Conservation (phyloP, 2,113 vertebrate genomes). For the Promerops cafer region DNA sequence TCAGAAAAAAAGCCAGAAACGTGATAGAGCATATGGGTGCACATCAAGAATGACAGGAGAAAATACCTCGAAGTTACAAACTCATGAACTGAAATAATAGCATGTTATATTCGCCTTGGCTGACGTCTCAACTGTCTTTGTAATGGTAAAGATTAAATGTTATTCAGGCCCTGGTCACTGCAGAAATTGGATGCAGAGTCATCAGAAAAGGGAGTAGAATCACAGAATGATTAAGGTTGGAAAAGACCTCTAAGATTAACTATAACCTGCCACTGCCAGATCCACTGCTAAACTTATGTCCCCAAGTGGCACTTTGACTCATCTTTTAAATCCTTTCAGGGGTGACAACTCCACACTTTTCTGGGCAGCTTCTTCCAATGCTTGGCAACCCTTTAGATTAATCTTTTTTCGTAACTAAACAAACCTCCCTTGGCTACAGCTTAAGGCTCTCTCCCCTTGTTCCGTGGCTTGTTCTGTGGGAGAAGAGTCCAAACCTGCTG, state of each 20-base stretch:
- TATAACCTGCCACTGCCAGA: background rate
- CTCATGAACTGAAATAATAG: background rate
- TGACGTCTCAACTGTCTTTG: background rate
- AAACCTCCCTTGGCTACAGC: background rate
- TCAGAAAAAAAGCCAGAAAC: background rate
- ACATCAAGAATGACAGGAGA: rapidly evolving
- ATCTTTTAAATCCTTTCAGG: background rate
- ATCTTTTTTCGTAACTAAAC: background rate
- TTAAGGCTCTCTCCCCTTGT: background rate
- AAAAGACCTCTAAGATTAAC: background rate
- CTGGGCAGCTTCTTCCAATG: background rate
- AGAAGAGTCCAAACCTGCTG: background rate
- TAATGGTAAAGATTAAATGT: background rate
- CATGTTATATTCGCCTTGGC: background rate
- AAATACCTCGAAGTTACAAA: background rate
- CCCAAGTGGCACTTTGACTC: background rate
- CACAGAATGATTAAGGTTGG: background rate
- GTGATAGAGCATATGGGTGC: background rate
- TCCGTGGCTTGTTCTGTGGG: background rate
- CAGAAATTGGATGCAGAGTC: background rate
- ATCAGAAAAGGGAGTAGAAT: background rate
- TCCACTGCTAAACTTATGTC: background rate
- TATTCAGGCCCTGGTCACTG: background rate
- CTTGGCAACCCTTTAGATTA: background rate
- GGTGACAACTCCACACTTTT: background rate